Conservation (phyloP, 2,797 vertebrate genomes). For the Gouania willdenowi region DNA sequence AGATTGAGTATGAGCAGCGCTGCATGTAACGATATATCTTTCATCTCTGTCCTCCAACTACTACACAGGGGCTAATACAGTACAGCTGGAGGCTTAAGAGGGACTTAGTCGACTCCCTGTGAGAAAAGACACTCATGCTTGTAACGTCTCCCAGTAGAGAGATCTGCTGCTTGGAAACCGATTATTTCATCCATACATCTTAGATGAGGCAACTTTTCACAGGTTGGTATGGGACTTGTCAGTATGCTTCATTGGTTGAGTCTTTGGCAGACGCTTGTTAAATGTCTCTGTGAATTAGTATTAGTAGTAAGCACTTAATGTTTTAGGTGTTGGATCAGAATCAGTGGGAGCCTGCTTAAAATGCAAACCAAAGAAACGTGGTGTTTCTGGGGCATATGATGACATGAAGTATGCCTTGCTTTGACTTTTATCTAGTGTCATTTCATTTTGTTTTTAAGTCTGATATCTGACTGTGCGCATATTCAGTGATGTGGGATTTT, state of each 20-base stretch:
- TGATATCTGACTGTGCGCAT: conserved; percentile 3
- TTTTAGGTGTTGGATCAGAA: conserved; percentile 1
- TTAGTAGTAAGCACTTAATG: conserved; percentile 23
- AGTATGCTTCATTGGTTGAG: conserved; percentile 9
- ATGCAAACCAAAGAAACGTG: conserved; percentile 32
- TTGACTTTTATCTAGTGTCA: conserved; percentile 20
- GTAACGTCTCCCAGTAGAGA: conserved; percentile 35
- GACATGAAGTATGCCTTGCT: conserved; percentile 25
- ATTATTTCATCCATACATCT: conserved; percentile 51
- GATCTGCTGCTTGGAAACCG: conserved; percentile 32
- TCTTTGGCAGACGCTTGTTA: conserved; percentile 15
- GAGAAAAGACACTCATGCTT: conserved; percentile 21
- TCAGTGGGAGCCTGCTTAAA: conserved; percentile 24
- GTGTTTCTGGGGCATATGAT: conserved; percentile 18
- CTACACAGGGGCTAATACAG: conserved; percentile 24
- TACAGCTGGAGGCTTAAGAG: conserved; percentile 12
- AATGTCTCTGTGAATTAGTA: conserved; percentile 21
- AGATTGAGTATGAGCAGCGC: conserved; percentile 16
- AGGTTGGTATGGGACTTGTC: conserved; percentile 7
- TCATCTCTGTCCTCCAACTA: conserved; percentile 10
- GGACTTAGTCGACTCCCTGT: conserved; percentile 20
- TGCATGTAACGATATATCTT: conserved; percentile 31
- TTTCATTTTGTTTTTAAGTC: conserved; percentile 9
- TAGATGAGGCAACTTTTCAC: conserved; percentile 34
- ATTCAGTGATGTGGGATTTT: conserved; percentile 17